These are phyloP conservation scores for Buceros bicornis DNA, from an alignment of 2,797 vertebrate species.

Conservation along the genomic window DNA sequence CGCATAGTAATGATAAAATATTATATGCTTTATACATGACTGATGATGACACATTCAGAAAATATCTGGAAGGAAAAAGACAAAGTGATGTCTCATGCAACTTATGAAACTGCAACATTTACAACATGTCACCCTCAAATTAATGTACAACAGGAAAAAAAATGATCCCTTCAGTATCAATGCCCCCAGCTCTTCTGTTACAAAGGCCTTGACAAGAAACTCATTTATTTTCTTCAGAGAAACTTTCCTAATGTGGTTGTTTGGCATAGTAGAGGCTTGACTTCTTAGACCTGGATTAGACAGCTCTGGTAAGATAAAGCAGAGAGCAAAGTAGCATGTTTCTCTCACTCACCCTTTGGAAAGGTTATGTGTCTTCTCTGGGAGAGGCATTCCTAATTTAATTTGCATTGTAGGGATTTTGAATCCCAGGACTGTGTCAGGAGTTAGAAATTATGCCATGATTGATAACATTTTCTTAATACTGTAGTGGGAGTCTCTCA, in stretches of 20 bases:
- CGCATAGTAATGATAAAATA: conserved; percentile 61
- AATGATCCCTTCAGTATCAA: conserved; percentile 59
- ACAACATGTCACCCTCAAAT: conserved; percentile 50
- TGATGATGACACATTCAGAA: conserved; percentile 53
- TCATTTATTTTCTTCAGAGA: conserved; percentile 45
- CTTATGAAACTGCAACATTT: conserved; percentile 55
- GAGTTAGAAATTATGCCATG: conserved; percentile 8
- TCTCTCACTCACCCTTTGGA: not conserved
- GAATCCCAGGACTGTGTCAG: not conserved
- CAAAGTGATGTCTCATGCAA: conserved; percentile 33
- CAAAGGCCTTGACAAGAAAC: conserved; percentile 49
- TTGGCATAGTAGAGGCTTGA: not conserved
- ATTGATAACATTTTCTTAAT: conserved; percentile 10
- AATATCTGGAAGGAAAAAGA: conserved; percentile 46
- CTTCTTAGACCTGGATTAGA: conserved; percentile 7
- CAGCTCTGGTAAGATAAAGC: not conserved
- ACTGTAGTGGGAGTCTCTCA: not conserved
- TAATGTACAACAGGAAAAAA: conserved; percentile 58
- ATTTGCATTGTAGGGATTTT: conserved; percentile 35
- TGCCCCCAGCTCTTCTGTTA: conserved; percentile 48
- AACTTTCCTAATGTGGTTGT: not conserved
- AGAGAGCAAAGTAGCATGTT: not conserved
- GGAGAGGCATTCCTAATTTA: not conserved
- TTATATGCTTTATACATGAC: conserved; percentile 58
- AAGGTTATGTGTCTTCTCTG: conserved; percentile 2